phyloP scores from a whole-genome alignment of 1,140 invertebrate genomes.

The Apis dorsata region DNA sequence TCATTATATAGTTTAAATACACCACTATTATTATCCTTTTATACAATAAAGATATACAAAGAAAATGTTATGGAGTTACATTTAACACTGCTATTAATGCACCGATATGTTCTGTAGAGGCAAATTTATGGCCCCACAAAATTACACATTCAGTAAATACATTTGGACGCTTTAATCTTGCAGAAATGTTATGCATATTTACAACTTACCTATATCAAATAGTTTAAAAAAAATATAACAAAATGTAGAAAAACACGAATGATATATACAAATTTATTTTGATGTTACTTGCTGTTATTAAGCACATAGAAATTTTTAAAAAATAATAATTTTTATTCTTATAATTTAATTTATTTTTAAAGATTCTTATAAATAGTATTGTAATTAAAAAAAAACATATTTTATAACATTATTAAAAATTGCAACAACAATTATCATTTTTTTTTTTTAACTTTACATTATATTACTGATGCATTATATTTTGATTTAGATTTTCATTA shows the following conservation, averaged over 20 bases:
- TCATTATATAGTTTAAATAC: constrained; percentile 34
- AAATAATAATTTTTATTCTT: background rate
- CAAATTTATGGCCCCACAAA: constrained; percentile 49
- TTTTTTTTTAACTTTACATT: no score
- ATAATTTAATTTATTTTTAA: background rate
- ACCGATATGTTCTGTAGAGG: constrained; percentile 62
- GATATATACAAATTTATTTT: constrained; percentile 63
- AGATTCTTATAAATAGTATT: constrained; percentile 14
- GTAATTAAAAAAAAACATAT: constrained; percentile 40
- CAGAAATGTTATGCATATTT: constrained; percentile 63
- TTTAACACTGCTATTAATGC: constrained; percentile 44
- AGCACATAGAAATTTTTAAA: constrained; percentile 18
- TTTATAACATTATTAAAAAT: constrained; percentile 11
- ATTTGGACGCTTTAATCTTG: constrained; percentile 60
- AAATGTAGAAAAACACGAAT: constrained; percentile 76
- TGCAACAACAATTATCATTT: background rate
- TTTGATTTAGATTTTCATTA: no score
- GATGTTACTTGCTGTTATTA: constrained; percentile 53
- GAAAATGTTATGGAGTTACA: constrained; percentile 36
- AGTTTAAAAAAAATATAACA: constrained; percentile 73
- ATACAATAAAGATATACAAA: constrained; percentile 52
- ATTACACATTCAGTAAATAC: constrained; percentile 63
- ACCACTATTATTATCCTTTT: constrained; percentile 34
- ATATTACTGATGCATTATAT: no score
- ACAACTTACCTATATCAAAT: constrained; percentile 67